A percentile compares a stretch with the other conserved stretches of the same genome.
Conservation (phyloP, 2,888 invertebrate species). For the Vesta saturnalis region DNA sequence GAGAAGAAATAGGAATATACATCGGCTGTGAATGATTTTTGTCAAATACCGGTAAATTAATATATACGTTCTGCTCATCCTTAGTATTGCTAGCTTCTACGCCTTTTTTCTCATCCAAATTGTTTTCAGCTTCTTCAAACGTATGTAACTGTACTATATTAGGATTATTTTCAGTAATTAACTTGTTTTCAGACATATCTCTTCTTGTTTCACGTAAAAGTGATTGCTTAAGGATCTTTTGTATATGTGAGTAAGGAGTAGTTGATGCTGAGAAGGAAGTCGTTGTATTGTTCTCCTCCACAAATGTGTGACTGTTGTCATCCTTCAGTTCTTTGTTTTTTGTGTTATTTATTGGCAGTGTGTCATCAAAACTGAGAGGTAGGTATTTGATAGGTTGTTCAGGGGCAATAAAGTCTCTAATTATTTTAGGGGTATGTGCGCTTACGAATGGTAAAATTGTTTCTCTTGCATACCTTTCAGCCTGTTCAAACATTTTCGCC, state of each 20-base stretch:
- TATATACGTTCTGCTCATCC: constrained; percentile 37
- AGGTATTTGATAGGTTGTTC: constrained; percentile 54
- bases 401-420: constrained; percentile 59
- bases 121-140: neutral
- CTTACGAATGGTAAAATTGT: constrained; percentile 81
- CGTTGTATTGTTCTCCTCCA: neutral
- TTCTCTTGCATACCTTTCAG: constrained; percentile 82
- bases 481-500: constrained; percentile 82
- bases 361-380: constrained; percentile 56
- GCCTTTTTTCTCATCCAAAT: no score
- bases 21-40: constrained; percentile 52
- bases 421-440: constrained; percentile 79
- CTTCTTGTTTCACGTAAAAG: no score
- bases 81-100: no score
- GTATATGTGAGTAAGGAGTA: constrained; percentile 57
- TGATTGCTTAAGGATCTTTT: constrained; percentile 57
- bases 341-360: neutral
- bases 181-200: no score
- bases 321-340: neutral
- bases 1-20: constrained; percentile 56
- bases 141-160: no score
- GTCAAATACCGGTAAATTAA: constrained; percentile 59
- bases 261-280: constrained; percentile 37
- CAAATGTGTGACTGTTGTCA: neutral
- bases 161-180: no score